Percentiles rank a stretch among this genome's conserved stretches.
Conservation (phyloP, 2,113 vertebrate species). For the Leucopsar rothschildi region DNA sequence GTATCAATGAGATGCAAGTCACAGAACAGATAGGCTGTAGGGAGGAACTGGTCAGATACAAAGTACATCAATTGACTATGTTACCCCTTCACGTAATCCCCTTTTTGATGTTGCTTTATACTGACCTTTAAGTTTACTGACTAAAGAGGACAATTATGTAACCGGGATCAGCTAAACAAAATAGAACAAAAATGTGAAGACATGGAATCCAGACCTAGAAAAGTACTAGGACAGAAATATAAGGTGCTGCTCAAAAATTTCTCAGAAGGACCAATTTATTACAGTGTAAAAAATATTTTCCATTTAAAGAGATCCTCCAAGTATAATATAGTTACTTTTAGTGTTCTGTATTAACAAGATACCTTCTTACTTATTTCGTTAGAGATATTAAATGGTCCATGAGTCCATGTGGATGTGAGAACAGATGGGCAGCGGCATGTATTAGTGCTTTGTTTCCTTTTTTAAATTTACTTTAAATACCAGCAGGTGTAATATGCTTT, state of each 20-base stretch:
- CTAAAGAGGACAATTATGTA: conserved; percentile 7
- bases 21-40: neutral
- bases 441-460: conserved; percentile 32
- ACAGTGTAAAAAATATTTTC: neutral
- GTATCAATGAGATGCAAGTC: neutral
- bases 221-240: neutral
- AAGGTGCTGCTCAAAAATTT: neutral
- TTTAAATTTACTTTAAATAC: conserved; percentile 43
- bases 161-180: neutral
- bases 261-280: neutral
- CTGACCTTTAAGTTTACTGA: conserved; percentile 33
- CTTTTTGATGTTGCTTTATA: neutral
- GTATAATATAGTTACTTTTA: neutral
- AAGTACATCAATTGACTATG: neutral
- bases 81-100: neutral
- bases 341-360: neutral
- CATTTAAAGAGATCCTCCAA: neutral
- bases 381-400: neutral
- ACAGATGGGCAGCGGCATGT: conserved; percentile 1
- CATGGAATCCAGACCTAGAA: neutral
- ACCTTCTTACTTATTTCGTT: neutral
- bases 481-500: conserved; percentile 43
- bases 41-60: neutral
- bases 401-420: neutral
- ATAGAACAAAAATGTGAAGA: neutral